These are phyloP conservation scores for Pollenia angustigena DNA, from an alignment of 2,888 invertebrate species.

Conservation along the genomic window DNA sequence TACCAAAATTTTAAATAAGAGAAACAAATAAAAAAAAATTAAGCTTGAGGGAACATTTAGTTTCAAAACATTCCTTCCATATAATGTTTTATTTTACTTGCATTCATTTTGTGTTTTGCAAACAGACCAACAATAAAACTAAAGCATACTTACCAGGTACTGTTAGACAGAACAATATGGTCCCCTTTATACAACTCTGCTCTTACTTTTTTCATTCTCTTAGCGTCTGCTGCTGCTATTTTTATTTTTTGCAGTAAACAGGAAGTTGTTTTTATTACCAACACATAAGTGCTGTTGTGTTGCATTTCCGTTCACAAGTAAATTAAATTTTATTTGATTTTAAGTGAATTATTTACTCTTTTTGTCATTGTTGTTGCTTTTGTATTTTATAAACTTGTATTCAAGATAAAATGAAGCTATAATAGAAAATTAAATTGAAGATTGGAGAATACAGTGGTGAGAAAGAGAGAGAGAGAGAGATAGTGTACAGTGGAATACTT, in stretches of 20 bases:
- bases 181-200: not conserved
- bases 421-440: slow-evolving; percentile 14
- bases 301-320: slow-evolving; percentile 73
- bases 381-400: slow-evolving; percentile 36
- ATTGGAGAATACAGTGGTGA: not conserved
- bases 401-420: slow-evolving; percentile 38
- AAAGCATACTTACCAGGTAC: slow-evolving; percentile 59
- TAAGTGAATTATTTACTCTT: slow-evolving; percentile 74
- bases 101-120: slow-evolving; percentile 43
- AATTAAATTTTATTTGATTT: slow-evolving; percentile 74
- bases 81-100: not conserved
- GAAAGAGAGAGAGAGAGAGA: too few relatives aligned
- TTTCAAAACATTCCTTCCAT: slow-evolving; percentile 15
- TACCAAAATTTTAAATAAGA: slow-evolving; percentile 10
- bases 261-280: slow-evolving; percentile 71
- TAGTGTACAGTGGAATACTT: not conserved
- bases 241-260: slow-evolving; percentile 59
- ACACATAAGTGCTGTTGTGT: slow-evolving; percentile 73
- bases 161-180: slow-evolving; percentile 52
- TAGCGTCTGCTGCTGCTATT: not conserved
- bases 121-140: slow-evolving; percentile 63
- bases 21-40: slow-evolving; percentile 13
- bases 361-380: slow-evolving; percentile 10
- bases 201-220: not conserved
- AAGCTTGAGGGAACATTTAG: slow-evolving; percentile 69